phyloP scores from a whole-genome alignment of 2,888 invertebrate species.

The Hetaerina titia region DNA sequence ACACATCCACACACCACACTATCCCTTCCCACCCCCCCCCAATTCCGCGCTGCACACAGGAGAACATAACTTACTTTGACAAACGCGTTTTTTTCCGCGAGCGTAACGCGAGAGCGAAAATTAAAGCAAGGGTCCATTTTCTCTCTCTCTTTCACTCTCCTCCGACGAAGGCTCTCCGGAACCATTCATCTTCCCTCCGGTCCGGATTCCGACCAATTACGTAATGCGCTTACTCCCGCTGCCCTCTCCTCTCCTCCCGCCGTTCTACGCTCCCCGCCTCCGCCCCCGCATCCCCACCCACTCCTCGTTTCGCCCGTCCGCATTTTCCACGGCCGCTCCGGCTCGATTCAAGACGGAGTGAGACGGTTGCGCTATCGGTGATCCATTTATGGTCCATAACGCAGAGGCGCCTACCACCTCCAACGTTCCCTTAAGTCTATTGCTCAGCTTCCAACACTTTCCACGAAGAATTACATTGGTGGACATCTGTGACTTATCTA shows the following conservation, averaged over 20 bases:
- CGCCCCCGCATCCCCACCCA: not conserved
- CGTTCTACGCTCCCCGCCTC: not conserved
- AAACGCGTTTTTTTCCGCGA: constrained; percentile 46
- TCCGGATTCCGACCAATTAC: constrained; percentile 52
- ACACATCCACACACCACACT: too few relatives aligned
- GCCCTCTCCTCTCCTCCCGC: not conserved
- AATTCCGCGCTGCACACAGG: not conserved
- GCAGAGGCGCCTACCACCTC: not conserved
- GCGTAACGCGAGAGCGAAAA: constrained; percentile 42
- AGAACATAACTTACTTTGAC: constrained; percentile 41
- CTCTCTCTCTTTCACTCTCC: too few relatives aligned
- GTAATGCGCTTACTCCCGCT: constrained; percentile 9
- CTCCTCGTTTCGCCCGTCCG: not conserved
- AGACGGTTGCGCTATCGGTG: not conserved
- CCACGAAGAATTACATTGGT: too few relatives aligned
- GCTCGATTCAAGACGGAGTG: not conserved
- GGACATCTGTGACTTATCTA: too few relatives aligned
- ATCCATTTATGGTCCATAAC: not conserved
- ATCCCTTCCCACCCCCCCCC: not conserved
- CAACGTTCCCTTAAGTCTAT: not conserved
- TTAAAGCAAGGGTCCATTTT: constrained; percentile 32
- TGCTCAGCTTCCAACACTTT: too few relatives aligned
- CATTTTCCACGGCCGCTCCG: not conserved
- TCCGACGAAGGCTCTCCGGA: not conserved
- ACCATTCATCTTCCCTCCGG: constrained; percentile 22